Evolutionary conservation across 1,140 invertebrate species (phyloP).

Genomic region (Cepaea nemoralis): DNA sequence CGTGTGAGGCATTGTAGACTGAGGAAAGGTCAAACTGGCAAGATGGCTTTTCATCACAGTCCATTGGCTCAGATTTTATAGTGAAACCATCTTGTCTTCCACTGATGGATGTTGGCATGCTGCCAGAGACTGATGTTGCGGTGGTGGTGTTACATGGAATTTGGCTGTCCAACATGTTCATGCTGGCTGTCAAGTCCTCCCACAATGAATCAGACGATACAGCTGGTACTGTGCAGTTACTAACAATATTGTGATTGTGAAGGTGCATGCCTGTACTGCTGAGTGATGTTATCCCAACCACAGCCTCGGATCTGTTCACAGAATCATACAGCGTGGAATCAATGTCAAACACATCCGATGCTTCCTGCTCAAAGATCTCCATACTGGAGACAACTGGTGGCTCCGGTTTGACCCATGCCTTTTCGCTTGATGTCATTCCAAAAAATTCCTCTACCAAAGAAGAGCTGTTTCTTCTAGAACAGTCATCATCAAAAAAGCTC

Average conservation of each 20-base stretch:
- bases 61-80: constrained; percentile 60
- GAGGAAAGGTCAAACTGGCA: constrained; percentile 57
- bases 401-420: constrained; percentile 47
- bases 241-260: not conserved
- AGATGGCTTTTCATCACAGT: constrained; percentile 57
- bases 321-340: constrained; percentile 54
- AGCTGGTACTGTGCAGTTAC: constrained; percentile 31
- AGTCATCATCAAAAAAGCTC: constrained; percentile 54
- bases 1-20: not conserved
- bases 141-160: constrained; percentile 27
- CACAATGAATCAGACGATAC: constrained; percentile 57
- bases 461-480: constrained; percentile 76
- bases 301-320: constrained; percentile 24
- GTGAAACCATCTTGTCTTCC: not conserved
- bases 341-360: constrained; percentile 57
- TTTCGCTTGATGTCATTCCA: constrained; percentile 39
- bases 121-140: not conserved
- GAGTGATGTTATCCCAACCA: not conserved
- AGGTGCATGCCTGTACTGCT: not conserved
- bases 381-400: constrained; percentile 31
- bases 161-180: constrained; percentile 57
- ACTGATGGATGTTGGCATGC: not conserved
- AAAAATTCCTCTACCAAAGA: constrained; percentile 81
- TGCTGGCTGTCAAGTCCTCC: constrained; percentile 66
- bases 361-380: constrained; percentile 37